A percentile compares a stretch with the other conserved stretches of the same genome.
Evolutionary conservation across 2,113 vertebrate species (phyloP).

Genomic region (Podarcis cretensis): DNA sequence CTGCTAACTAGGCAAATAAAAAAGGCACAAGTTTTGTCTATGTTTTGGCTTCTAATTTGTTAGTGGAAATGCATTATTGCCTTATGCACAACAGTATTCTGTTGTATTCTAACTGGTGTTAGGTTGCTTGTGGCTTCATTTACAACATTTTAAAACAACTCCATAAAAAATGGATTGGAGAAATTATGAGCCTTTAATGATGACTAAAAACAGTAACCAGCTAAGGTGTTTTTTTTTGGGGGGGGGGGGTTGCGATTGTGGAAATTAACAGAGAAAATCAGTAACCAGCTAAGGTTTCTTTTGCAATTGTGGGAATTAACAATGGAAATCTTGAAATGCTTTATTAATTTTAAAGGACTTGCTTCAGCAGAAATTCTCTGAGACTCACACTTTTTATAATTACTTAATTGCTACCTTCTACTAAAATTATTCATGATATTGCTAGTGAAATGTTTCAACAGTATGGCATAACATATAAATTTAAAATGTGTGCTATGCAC

Average conservation of each 20-base stretch:
- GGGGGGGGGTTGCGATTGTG: no score
- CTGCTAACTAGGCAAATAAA: not conserved
- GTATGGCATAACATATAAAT: constrained; percentile 16
- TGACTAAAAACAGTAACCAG: not conserved
- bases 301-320: not conserved
- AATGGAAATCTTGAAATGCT: constrained; percentile 2
- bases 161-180: not conserved
- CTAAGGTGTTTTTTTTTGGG: not conserved
- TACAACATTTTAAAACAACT: not conserved
- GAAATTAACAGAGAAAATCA: no score
- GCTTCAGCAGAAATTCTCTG: not conserved
- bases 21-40: not conserved
- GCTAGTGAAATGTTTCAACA: constrained; percentile 9
- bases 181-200: constrained; percentile 28
- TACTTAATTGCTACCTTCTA: constrained; percentile 3
- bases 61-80: constrained; percentile 25
- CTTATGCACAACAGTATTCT: not conserved
- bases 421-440: constrained; percentile 8
- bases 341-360: constrained; percentile 7
- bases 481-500: not conserved
- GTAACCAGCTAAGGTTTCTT: not conserved
- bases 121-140: not conserved
- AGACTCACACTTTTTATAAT: constrained; percentile 14
- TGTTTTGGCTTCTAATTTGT: constrained; percentile 3
- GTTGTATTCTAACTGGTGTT: not conserved